Percentiles rank a stretch among this genome's conserved stretches.
These are phyloP conservation scores for Malacoctenus gilli DNA, from an alignment of 2,797 vertebrate genomes.

Conservation along the genomic window DNA sequence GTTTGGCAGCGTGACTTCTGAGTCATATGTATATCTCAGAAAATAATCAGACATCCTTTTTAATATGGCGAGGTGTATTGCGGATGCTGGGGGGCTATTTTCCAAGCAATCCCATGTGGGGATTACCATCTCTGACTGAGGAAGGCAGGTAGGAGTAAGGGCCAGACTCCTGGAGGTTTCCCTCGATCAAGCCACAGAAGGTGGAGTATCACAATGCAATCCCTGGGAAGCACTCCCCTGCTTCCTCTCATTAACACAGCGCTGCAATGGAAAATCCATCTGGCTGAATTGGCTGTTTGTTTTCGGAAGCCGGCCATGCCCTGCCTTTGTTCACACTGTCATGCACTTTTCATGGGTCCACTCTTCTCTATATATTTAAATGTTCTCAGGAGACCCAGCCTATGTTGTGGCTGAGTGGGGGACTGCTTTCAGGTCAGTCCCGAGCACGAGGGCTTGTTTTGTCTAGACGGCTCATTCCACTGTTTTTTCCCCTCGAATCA, in stretches of 20 bases:
- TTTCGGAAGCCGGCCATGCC: constrained; percentile 77
- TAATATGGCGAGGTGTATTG: constrained; percentile 34
- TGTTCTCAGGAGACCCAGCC: constrained; percentile 11
- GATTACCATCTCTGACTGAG: constrained; percentile 57
- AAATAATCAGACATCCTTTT: constrained; percentile 70
- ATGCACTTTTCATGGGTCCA: constrained; percentile 66
- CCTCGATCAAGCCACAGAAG: constrained; percentile 63
- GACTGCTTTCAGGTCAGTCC: constrained; percentile 22
- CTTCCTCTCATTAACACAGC: constrained; percentile 81
- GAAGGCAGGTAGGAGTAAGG: constrained; percentile 47
- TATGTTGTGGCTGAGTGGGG: constrained; percentile 19
- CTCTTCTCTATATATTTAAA: constrained; percentile 39
- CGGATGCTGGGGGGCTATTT: constrained; percentile 58
- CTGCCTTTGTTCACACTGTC: constrained; percentile 78
- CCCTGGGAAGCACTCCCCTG: constrained; percentile 79
- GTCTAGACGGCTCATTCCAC: constrained; percentile 31
- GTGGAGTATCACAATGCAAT: constrained; percentile 79
- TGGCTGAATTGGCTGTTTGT: constrained; percentile 76
- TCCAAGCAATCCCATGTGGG: constrained; percentile 66
- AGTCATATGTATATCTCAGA: constrained; percentile 53
- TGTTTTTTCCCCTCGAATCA: constrained; percentile 1
- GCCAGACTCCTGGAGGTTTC: constrained; percentile 72
- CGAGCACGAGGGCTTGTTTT: constrained; percentile 44
- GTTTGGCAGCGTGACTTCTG: constrained; percentile 59
- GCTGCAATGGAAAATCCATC: constrained; percentile 81